Percentiles rank a stretch among this genome's conserved stretches.
These are phyloP conservation scores for Nasua narica DNA, from an alignment of 2,797 vertebrate species.

Conservation along the genomic window DNA sequence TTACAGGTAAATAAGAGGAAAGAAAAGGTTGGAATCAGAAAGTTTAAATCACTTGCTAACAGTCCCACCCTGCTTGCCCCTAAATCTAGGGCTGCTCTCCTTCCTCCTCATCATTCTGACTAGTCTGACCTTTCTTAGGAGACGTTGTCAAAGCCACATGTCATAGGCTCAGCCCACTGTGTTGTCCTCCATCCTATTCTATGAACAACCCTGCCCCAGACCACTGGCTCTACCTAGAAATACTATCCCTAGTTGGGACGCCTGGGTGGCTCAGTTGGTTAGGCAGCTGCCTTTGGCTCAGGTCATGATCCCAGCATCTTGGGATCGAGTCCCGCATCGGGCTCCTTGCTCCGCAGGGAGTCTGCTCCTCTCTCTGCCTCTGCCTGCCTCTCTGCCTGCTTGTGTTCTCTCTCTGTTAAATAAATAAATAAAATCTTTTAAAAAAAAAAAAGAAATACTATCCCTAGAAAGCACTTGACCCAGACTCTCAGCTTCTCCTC, in stretches of 20 bases:
- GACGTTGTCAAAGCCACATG: background rate
- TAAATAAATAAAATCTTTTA: too few relatives aligned
- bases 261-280: too few relatives aligned
- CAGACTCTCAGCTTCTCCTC: background rate
- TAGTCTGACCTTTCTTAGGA: background rate
- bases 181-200: background rate
- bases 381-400: too few relatives aligned
- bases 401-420: too few relatives aligned
- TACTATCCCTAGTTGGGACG: too few relatives aligned
- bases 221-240: background rate
- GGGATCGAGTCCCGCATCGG: too few relatives aligned
- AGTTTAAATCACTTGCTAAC: background rate
- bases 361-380: too few relatives aligned
- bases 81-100: too few relatives aligned
- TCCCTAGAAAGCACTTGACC: background rate
- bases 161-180: background rate
- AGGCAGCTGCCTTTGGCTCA: too few relatives aligned
- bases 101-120: background rate
- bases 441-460: too few relatives aligned
- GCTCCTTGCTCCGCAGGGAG: too few relatives aligned
- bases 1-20: background rate
- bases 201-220: background rate
- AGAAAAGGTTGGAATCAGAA: background rate
- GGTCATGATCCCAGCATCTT: too few relatives aligned
- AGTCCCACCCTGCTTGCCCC: background rate